Conservation (phyloP, 2,888 invertebrate species). For the Teleogryllus oceanicus region DNA sequence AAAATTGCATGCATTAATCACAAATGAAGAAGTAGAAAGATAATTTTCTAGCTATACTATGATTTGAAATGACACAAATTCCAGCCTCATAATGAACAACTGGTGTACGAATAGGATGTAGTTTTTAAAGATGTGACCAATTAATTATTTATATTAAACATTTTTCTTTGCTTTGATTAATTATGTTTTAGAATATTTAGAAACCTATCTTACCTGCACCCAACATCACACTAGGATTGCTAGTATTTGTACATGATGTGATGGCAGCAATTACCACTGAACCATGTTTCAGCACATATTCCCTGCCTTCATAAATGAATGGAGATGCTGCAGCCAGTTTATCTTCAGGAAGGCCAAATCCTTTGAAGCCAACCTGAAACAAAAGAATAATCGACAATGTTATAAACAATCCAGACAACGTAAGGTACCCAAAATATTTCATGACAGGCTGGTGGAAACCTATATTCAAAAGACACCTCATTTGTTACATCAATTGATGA, state of each 20-base stretch:
- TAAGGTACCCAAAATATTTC: neutral
- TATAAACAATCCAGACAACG: neutral
- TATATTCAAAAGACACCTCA: neutral
- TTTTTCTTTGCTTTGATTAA: no score
- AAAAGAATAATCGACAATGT: slow-evolving; percentile 21
- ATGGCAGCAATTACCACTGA: slow-evolving; percentile 96
- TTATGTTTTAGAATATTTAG: no score
- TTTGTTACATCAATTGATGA: neutral
- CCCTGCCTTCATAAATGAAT: slow-evolving; percentile 76
- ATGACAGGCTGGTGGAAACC: neutral
- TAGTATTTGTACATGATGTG: slow-evolving; percentile 97
- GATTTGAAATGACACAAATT: no score
- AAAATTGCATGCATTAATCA: no score
- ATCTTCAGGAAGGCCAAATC: slow-evolving; percentile 71
- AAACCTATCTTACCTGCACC: slow-evolving; percentile 69
- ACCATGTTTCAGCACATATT: slow-evolving; percentile 79
- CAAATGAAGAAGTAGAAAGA: no score
- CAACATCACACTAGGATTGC: slow-evolving; percentile 97
- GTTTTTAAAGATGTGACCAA: no score
- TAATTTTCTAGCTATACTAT: no score
- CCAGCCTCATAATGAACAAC: no score
- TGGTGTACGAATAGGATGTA: no score
- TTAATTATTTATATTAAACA: no score
- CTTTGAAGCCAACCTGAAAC: slow-evolving; percentile 85
- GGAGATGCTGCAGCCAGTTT: slow-evolving; percentile 63